These are phyloP conservation scores for Hyposoter dolosus DNA, from an alignment of 2,888 invertebrate genomes.

Conservation along the genomic window DNA sequence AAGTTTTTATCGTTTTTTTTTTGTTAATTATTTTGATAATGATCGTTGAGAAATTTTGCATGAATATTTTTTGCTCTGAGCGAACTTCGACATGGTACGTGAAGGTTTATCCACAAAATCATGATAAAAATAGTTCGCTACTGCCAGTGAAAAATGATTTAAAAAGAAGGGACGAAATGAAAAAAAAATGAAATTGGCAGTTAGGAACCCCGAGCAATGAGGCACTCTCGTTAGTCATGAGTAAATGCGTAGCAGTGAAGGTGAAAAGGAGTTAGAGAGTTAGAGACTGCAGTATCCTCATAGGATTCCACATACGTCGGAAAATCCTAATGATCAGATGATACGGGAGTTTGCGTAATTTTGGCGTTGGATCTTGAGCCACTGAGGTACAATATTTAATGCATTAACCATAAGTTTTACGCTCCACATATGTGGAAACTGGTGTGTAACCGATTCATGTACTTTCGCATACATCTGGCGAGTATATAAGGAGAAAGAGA, in stretches of 20 bases:
- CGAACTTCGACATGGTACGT: too few relatives aligned
- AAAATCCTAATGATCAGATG: not conserved
- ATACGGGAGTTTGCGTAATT: not conserved
- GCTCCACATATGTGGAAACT: conserved; percentile 15
- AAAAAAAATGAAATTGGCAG: too few relatives aligned
- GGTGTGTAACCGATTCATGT: conserved; percentile 27
- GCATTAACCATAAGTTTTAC: not conserved
- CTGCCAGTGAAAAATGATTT: too few relatives aligned
- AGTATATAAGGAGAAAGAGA: not conserved
- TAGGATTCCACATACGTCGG: not conserved
- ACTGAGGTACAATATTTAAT: not conserved
- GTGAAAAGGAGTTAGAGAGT: not conserved
- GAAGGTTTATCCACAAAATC: too few relatives aligned
- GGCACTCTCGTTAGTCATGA: not conserved
- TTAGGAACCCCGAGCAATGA: not conserved
- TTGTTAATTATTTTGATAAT: too few relatives aligned
- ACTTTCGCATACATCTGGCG: conserved; percentile 27
- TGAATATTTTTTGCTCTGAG: too few relatives aligned
- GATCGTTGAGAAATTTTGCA: too few relatives aligned
- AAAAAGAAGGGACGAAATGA: too few relatives aligned
- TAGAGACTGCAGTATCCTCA: not conserved
- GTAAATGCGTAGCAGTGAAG: not conserved
- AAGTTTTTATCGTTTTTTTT: too few relatives aligned
- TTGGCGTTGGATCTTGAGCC: not conserved
- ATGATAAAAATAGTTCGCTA: too few relatives aligned